These are phyloP conservation scores for Drosophila asahinai DNA, from an alignment of 1,140 invertebrate genomes.

Conservation along the genomic window DNA sequence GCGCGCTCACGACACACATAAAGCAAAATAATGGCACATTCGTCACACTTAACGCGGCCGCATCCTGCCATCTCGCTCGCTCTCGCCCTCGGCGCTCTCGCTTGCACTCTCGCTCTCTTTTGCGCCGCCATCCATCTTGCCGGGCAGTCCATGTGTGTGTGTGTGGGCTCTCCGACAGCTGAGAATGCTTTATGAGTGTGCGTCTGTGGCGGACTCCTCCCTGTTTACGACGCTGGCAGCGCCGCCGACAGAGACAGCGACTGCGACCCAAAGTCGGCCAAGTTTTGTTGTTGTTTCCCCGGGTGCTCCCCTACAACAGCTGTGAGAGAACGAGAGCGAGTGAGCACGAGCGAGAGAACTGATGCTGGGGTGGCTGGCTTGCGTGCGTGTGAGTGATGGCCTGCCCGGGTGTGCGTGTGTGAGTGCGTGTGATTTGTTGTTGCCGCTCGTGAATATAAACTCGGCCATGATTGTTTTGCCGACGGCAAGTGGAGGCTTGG, in stretches of 20 bases:
- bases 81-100: constrained; percentile 40
- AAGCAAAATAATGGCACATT: constrained; percentile 85
- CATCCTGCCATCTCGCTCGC: constrained; percentile 57
- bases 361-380: constrained; percentile 61
- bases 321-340: constrained; percentile 49
- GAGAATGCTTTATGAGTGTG: constrained; percentile 83
- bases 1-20: constrained; percentile 79
- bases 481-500: constrained; percentile 66
- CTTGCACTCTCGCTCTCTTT: constrained; percentile 58
- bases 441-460: constrained; percentile 36
- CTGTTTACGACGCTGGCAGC: constrained; percentile 70
- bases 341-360: constrained; percentile 26
- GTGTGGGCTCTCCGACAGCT: constrained; percentile 62
- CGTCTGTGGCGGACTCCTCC: constrained; percentile 76
- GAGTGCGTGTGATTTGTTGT: constrained; percentile 49
- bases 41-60: constrained; percentile 83
- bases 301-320: constrained; percentile 55
- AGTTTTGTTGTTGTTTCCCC: constrained; percentile 47
- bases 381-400: constrained; percentile 40
- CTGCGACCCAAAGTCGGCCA: constrained; percentile 67
- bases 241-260: constrained; percentile 15
- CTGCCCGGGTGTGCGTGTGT: constrained; percentile 17
- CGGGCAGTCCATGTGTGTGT: constrained; percentile 26
- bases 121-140: constrained; percentile 74
- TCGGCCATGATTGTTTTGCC: constrained; percentile 81